phyloP scores from a whole-genome alignment of 2,888 invertebrate genomes.

The Balanococcus diminutus region DNA sequence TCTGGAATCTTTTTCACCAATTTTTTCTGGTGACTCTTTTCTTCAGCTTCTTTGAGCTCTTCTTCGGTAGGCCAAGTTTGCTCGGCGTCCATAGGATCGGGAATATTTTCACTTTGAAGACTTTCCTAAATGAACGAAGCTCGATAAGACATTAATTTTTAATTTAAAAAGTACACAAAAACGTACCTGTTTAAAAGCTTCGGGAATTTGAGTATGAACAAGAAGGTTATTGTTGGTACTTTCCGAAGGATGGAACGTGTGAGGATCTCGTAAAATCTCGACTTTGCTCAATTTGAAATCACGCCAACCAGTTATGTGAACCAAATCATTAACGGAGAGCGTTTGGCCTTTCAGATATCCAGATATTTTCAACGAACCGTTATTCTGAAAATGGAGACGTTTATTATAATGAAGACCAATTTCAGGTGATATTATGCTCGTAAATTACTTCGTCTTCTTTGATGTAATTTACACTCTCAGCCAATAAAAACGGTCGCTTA shows the following conservation, averaged over 20 bases:
- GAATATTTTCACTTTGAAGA: slow-evolving; percentile 78
- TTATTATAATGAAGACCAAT: not conserved
- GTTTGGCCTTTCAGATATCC: slow-evolving; percentile 86
- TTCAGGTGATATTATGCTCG: not conserved
- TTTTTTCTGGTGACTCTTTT: slow-evolving; percentile 69
- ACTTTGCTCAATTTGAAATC: slow-evolving; percentile 90
- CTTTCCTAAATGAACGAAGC: slow-evolving; percentile 65
- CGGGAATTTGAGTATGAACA: slow-evolving; percentile 3
- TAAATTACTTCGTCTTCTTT: not conserved
- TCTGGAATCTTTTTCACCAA: slow-evolving; percentile 84
- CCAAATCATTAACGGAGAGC: slow-evolving; percentile 83
- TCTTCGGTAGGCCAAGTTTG: slow-evolving; percentile 97
- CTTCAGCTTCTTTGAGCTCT: slow-evolving; percentile 77
- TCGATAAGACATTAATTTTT: not conserved
- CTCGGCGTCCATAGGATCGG: slow-evolving; percentile 92
- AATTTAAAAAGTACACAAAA: slow-evolving; percentile 56
- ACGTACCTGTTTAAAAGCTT: slow-evolving; percentile 33
- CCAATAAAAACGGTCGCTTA: slow-evolving; percentile 81
- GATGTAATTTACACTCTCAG: slow-evolving; percentile 66
- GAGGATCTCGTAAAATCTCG: slow-evolving; percentile 72
- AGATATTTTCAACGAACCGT: slow-evolving; percentile 61
- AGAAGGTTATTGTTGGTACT: slow-evolving; percentile 46
- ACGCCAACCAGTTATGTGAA: slow-evolving; percentile 91
- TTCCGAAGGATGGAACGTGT: slow-evolving; percentile 47
- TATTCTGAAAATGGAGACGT: slow-evolving; percentile 2